Base-by-base conservation (phyloP, 1,140 invertebrate genomes). In the Holotrichia oblita region DNA sequence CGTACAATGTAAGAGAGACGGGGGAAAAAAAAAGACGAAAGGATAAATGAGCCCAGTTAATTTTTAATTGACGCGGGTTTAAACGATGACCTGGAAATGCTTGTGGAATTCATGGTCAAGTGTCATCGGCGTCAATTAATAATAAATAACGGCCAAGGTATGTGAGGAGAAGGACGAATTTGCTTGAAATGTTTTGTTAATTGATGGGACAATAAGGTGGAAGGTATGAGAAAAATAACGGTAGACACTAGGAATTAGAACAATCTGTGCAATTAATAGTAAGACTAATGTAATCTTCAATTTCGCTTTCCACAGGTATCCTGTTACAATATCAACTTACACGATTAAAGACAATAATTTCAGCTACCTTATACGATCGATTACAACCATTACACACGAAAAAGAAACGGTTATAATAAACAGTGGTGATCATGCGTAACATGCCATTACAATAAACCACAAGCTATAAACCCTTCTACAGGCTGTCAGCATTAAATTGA, bases 101-200 rank as follows among this genome's bases (percentile, higher is more conserved):
- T 76, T 44, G 42, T 17, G 73, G 78, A 76, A 78, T 78, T 78
- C 72, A 74, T 73, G 72, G 78, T 41, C 41, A 79, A 79, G 74
- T 79, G 78, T 79, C 74, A 79, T 77, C 74, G 76, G 76, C 76
- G 74, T 79, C 76, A 79, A 79, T 79, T 79, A 79, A 79, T 79
- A 79, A 79, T 73, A 79, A 79, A 77, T 73, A 72, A 77, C 61
- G 48, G n/a, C 48, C 17, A 55, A 55, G 48, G 48, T 55, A 55
- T 55, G 48, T 6, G 0, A 17, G 6, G 41, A 44, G 22, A 40
- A 17, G 34, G 77, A 78, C 77, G 69, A 73, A 73, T 78, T 24
- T 61, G 69, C 61, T 41, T 72, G 40, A 72, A 40, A 34, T 72
- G 64, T 17, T 55, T 20, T 7, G 17, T 72, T 27, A 72, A 69